These are phyloP conservation scores for Corella eumyota DNA, from an alignment of 23 tunicate species.

Conservation along the genomic window DNA sequence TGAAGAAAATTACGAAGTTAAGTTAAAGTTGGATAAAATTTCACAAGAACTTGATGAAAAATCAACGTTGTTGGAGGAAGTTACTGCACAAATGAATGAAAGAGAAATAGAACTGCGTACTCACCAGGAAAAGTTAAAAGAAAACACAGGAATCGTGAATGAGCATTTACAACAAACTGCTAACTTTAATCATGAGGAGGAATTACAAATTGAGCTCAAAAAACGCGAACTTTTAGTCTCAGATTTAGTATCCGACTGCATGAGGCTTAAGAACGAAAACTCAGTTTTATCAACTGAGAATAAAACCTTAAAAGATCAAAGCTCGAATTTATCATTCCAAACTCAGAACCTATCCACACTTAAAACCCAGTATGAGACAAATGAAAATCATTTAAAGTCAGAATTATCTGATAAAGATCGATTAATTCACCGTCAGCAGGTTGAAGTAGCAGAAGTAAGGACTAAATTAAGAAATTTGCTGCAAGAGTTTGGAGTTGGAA, in stretches of 20 bases:
- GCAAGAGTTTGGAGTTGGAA: slow-evolving; percentile 34
- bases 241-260: slow-evolving; percentile 75
- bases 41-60: background rate
- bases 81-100: no score
- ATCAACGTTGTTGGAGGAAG: background rate
- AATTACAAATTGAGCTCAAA: slow-evolving; percentile 30
- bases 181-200: slow-evolving; percentile 5
- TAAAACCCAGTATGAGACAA: slow-evolving; percentile 66
- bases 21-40: background rate
- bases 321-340: slow-evolving; percentile 16
- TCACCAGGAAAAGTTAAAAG: background rate
- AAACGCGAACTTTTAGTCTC: slow-evolving; percentile 51
- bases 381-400: slow-evolving; percentile 82
- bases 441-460: slow-evolving; percentile 32
- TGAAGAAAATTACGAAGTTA: background rate
- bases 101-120: slow-evolving; percentile 1
- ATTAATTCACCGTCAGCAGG: slow-evolving; percentile 41
- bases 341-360: slow-evolving; percentile 39
- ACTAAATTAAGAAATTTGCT: slow-evolving; percentile 21
- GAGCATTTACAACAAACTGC: background rate
- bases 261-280: slow-evolving; percentile 33
- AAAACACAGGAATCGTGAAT: background rate
- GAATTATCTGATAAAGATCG: slow-evolving; percentile 82
- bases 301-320: slow-evolving; percentile 9
- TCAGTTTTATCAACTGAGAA: background rate